Evolutionary conservation across 2,888 invertebrate species (phyloP).

Genomic region (Exephanes ischioxanthus): DNA sequence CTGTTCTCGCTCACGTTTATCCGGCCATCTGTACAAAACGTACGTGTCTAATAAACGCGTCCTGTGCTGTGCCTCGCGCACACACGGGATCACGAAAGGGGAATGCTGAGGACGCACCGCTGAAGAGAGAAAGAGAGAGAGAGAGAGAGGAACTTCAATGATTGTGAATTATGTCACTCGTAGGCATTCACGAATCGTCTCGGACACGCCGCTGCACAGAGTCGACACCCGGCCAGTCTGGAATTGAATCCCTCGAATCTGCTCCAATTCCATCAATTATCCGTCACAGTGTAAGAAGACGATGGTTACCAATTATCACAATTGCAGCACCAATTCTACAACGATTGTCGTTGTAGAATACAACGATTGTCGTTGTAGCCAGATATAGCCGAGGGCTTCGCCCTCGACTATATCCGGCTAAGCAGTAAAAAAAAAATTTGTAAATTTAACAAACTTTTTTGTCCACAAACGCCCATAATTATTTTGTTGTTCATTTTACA

Average conservation of each 20-base stretch:
- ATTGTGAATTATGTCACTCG: slow-evolving; percentile 57
- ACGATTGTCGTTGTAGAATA: neutral
- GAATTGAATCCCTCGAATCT: slow-evolving; percentile 51
- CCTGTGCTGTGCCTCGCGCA: slow-evolving; percentile 60
- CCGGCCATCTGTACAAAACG: slow-evolving; percentile 17
- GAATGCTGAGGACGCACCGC: slow-evolving; percentile 2
- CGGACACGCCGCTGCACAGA: neutral
- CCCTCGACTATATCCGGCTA: neutral
- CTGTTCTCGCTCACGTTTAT: slow-evolving; percentile 31
- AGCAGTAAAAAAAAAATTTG: too few species aligned
- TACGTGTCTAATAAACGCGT: slow-evolving; percentile 66
- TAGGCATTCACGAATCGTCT: slow-evolving; percentile 11
- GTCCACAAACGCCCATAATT: too few species aligned
- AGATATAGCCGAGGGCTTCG: neutral
- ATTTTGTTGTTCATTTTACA: too few species aligned
- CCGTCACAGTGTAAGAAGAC: neutral
- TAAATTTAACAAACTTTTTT: too few species aligned
- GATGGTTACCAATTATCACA: slow-evolving; percentile 35
- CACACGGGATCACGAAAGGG: slow-evolving; percentile 18
- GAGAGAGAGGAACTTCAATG: slow-evolving; percentile 28
- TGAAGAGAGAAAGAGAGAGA: neutral
- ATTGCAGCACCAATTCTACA: slow-evolving; percentile 24
- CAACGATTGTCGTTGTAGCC: neutral
- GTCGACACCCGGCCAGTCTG: slow-evolving; percentile 42
- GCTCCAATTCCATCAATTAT: slow-evolving; percentile 61